Percentiles rank a stretch among this genome's conserved stretches.
These are phyloP conservation scores for Argyrosomus japonicus DNA, from an alignment of 2,113 vertebrate genomes.

Conservation along the genomic window DNA sequence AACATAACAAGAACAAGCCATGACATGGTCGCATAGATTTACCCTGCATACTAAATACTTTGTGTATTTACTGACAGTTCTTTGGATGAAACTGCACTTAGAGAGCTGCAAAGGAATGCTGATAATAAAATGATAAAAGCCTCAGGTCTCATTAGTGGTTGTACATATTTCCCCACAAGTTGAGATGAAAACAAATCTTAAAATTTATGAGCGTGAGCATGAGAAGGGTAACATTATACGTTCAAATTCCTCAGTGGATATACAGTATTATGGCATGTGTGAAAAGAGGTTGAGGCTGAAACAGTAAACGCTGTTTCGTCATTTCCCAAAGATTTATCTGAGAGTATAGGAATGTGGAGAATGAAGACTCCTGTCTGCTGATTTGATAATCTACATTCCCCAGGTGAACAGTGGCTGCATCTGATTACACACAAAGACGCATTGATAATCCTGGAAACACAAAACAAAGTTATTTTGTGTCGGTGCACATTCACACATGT, in stretches of 20 bases:
- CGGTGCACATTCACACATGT: not conserved
- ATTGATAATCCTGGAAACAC: slow-evolving; percentile 19
- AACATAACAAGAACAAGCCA: slow-evolving; percentile 30
- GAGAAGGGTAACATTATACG: not conserved
- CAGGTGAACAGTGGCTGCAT: slow-evolving; percentile 42
- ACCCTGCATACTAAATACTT: not conserved
- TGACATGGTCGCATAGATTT: slow-evolving; percentile 3
- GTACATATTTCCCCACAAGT: not conserved
- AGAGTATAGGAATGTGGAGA: slow-evolving; percentile 57
- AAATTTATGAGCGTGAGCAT: not conserved
- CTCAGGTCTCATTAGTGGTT: not conserved
- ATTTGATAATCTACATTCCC: slow-evolving; percentile 68
- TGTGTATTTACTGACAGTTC: not conserved
- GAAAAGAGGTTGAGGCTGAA: not conserved
- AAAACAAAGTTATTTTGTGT: slow-evolving; percentile 10
- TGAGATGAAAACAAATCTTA: slow-evolving; percentile 10
- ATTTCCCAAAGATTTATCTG: slow-evolving; percentile 40
- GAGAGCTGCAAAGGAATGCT: not conserved
- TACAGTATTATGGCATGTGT: slow-evolving; percentile 11
- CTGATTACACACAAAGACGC: slow-evolving; percentile 8
- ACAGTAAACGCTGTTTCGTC: slow-evolving; percentile 19
- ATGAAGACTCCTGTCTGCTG: slow-evolving; percentile 55
- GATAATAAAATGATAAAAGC: slow-evolving; percentile 1
- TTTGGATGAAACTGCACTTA: not conserved
- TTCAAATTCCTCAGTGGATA: not conserved